Evolutionary conservation across 2,888 invertebrate genomes (phyloP), one percentile per base, ranked within the genome.

Genomic region (Andrena haemorrhoa): DNA sequence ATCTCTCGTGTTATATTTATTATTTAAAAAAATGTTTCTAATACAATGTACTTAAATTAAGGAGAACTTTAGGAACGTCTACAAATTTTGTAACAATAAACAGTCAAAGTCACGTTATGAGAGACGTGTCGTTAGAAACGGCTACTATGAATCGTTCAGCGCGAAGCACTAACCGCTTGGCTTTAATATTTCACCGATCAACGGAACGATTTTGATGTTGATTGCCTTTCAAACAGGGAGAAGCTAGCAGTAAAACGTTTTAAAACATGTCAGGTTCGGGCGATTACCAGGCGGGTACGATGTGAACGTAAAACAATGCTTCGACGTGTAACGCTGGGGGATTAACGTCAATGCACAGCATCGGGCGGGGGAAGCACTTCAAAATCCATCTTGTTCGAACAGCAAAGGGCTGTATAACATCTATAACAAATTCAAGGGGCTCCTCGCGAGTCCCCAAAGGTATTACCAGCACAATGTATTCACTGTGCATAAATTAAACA

Each of bases 281-380:
- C 56, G 56, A 69, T 69, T 69, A 69, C 56, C 31, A n/a, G 26
- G 41, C 60, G 31, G 20, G 49, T 20, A 41, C 26, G 41, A 64
- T 41, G 60, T 16, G 49, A 64, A 41, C 35, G 29, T 70, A 70
- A 79, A 79, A 64, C 47, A 58, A 31, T 41, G 70, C 58, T 60
- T 60, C 64, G 49, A 33, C 70, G 49, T 76, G 47, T 51, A 70
- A 77, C 64, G 49, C 78, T 51, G 65, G 64, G 33, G 78, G 79
- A 78, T 79, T 79, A 78, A 78, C 70, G 78, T 79, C 79, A 78
- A 65, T 79, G 58, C 12, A 53, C 49, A 10, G 12, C 29, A 64
- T 23, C 35, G 78, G 35, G 51, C 65, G 23, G 60, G 31, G 35
- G 79, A 65, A 31, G 47, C 68, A 51, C 20, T 69, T 70, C 64